Base-by-base conservation (phyloP, 2,113 vertebrate genomes). In the Bubo blakistoni region DNA sequence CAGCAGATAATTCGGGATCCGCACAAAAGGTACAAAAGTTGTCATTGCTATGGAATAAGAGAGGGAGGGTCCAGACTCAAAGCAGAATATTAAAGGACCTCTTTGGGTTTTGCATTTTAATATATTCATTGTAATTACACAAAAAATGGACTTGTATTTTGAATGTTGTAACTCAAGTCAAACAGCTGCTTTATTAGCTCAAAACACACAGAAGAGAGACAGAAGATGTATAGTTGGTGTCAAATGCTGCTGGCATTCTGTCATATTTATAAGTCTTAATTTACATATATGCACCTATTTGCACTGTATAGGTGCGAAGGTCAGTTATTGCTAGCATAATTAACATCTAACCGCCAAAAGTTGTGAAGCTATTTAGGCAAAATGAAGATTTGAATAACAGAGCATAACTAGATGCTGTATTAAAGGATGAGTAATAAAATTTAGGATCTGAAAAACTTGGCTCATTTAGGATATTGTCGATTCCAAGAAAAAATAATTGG, bases 241-340 rank as follows among this genome's bases (percentile, higher is more conserved):
- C 66, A 94, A 96, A 79, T 63, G 65, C 55, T 84, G 67, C 62
- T 65, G 71, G 78, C 63, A 63, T 90, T 78, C 63, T 62, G 51
- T 62, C 88, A 88, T 36, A 81, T 91, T 94, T 77, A 3, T 61
- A 93, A 92, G 44, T 52, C 36, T 72, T 90, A 85, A 96, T 96
- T 94, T 94, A 79, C 81, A 88, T 93, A 69, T 59, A 73, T 62
- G 77, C 40, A 88, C 66, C 59, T 81, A 87, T 29, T 94, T 81
- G 47, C 42, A 88, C 70, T 91, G 94, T 32, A 59, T 44, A 89
- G 69, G 66, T 76, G 77, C 13, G 3, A 62, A 96, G 94, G 92
- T 95, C 96, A 95, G 92, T 91, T 92, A 84, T 51, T 91, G 72
- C 91, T 90, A 80, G 61, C 22, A 47, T 94, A 97, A 94, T 97